These are phyloP conservation scores for Pseudomyrmex pallidus DNA, from an alignment of 1,140 invertebrate species.

Conservation along the genomic window DNA sequence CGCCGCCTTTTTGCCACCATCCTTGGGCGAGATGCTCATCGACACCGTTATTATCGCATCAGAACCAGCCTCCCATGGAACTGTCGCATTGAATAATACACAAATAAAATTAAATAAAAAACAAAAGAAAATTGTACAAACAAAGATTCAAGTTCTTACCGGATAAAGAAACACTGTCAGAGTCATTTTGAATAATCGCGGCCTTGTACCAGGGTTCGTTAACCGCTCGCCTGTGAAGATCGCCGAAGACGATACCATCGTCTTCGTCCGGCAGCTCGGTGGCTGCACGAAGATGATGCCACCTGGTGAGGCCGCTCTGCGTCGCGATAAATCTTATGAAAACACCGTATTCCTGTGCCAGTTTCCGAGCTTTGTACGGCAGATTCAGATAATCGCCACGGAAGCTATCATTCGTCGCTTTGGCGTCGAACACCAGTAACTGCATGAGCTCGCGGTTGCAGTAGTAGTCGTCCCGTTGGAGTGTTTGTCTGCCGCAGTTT, in stretches of 20 bases:
- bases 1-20: conserved; percentile 91
- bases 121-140: not conserved
- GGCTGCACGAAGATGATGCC: conserved; percentile 88
- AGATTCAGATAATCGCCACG: conserved; percentile 86
- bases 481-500: conserved; percentile 87
- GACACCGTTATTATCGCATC: conserved; percentile 90
- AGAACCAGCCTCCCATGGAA: conserved; percentile 89
- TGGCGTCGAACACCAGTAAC: conserved; percentile 94
- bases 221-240: conserved; percentile 91
- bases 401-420: conserved; percentile 91
- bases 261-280: conserved; percentile 48
- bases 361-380: conserved; percentile 79
- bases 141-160: conserved; percentile 66
- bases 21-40: conserved; percentile 93
- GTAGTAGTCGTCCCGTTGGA: conserved; percentile 90
- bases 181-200: conserved; percentile 93
- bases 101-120: not conserved
- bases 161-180: conserved; percentile 85
- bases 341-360: conserved; percentile 89
- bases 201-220: conserved; percentile 97
- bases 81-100: conserved; percentile 70
- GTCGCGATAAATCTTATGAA: conserved; percentile 93
- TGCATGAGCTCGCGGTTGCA: conserved; percentile 95
- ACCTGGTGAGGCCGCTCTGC: conserved; percentile 94
- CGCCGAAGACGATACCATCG: conserved; percentile 90